A percentile compares a stretch with the other conserved stretches of the same genome.
Evolutionary conservation across 2,113 vertebrate genomes (phyloP).

Genomic region (Turdus rufiventris): DNA sequence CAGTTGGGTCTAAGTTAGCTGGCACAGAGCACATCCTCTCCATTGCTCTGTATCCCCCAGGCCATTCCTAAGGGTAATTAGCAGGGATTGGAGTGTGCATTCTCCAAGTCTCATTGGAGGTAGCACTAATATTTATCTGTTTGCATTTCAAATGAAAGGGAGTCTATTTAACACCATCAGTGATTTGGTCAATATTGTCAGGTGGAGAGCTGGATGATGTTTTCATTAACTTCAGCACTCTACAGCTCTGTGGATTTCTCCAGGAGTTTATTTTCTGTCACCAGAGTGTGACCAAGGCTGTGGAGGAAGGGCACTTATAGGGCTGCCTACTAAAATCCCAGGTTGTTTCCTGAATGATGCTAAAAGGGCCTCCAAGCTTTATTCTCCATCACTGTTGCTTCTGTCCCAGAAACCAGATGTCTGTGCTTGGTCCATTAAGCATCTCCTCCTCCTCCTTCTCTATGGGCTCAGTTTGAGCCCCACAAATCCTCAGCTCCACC

Average conservation of each 20-base stretch:
- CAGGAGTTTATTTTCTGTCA: neutral
- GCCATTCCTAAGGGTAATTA: neutral
- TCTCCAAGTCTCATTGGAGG: neutral
- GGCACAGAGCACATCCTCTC: neutral
- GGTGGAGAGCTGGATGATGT: neutral
- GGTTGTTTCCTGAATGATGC: neutral
- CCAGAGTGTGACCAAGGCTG: neutral
- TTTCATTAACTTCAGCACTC: neutral
- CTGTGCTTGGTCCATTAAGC: neutral
- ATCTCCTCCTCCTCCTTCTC: neutral
- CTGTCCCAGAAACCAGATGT: neutral
- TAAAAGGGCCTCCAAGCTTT: neutral
- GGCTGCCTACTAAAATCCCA: neutral
- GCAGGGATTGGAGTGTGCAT: neutral
- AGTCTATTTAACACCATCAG: neutral
- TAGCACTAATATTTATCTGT: constrained; percentile 24
- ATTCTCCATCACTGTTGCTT: neutral
- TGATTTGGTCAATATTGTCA: neutral
- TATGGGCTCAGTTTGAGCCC: neutral
- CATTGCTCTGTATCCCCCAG: neutral
- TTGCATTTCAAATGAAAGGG: constrained; percentile 16
- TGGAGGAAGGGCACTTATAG: neutral
- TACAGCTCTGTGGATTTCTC: neutral
- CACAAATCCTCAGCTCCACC: neutral
- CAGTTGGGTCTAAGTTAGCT: neutral